A percentile compares a stretch with the other conserved stretches of the same genome.
phyloP scores from a whole-genome alignment of 2,797 vertebrate species.

The Sylvilagus floridanus region DNA sequence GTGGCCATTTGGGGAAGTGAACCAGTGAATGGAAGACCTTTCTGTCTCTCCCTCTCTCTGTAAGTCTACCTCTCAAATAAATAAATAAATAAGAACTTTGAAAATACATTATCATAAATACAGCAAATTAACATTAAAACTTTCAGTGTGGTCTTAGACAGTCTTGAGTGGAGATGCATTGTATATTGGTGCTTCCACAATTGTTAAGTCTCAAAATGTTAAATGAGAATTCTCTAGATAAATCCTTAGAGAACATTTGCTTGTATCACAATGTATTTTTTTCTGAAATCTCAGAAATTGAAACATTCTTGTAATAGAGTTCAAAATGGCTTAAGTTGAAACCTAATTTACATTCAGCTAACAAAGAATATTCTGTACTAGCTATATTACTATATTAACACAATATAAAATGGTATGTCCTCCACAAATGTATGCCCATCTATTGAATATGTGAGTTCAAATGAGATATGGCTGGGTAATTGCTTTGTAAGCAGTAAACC shows the following conservation, averaged over 20 bases:
- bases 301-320: slow-evolving; percentile 65
- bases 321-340: slow-evolving; percentile 59
- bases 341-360: slow-evolving; percentile 65
- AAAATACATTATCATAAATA: slow-evolving; percentile 58
- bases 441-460: slow-evolving; percentile 49
- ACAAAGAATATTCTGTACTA: slow-evolving; percentile 6
- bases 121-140: slow-evolving; percentile 66
- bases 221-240: slow-evolving; percentile 73
- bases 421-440: slow-evolving; percentile 47
- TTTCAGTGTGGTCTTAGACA: slow-evolving; percentile 61
- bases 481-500: slow-evolving; percentile 61
- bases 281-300: slow-evolving; percentile 70
- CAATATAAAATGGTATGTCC: slow-evolving; percentile 58
- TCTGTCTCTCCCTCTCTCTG: too few species aligned
- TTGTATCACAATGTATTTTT: slow-evolving; percentile 65
- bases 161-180: slow-evolving; percentile 59
- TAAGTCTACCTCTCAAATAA: too few species aligned
- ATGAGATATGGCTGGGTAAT: slow-evolving; percentile 55
- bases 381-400: slow-evolving; percentile 58
- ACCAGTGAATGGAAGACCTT: too few species aligned
- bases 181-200: slow-evolving; percentile 66
- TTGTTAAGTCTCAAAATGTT: slow-evolving; percentile 76
- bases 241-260: slow-evolving; percentile 74
- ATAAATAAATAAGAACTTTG: slow-evolving; percentile 29
- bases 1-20: too few species aligned